Evolutionary conservation across 2,888 invertebrate species (phyloP), one percentile per base, ranked within the genome.

Genomic region (Iphiclides podalirius): DNA sequence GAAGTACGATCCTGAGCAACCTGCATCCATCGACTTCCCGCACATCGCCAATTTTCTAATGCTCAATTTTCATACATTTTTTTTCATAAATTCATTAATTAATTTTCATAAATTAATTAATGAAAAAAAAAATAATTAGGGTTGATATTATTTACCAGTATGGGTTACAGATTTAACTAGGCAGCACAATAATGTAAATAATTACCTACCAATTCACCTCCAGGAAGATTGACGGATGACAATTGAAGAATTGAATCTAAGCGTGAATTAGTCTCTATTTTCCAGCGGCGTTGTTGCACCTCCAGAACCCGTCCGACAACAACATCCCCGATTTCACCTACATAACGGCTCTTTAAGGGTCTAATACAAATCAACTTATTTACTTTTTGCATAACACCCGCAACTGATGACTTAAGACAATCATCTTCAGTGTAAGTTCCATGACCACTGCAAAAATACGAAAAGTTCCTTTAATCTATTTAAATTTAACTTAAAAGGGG

Each of bases 141-240:
- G n/a, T n/a, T n/a, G n/a, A n/a, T n/a, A n/a, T n/a, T n/a, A n/a
- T n/a, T n/a, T n/a, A n/a, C n/a, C n/a, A n/a, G n/a, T n/a, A n/a
- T n/a, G n/a, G n/a, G n/a, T n/a, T n/a, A n/a, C n/a, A n/a, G n/a
- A n/a, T n/a, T n/a, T n/a, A n/a, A n/a, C n/a, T n/a, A n/a, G n/a
- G n/a, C n/a, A n/a, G n/a, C n/a, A n/a, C n/a, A n/a, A n/a, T n/a
- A n/a, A n/a, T 13, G 11, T 33, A 31, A 12, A 35, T 9, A 36
- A 42, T 7, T 11, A 35, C 16, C 13, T 9, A 13, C 38, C n/a
- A 36, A 16, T 90, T 99, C 99, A 46, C 96, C 96, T 17, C 98
- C 98, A n/a, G 99, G 99, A 54, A 99, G 90, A 89, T 99, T 98
- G 1, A 99, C 98, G 23, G 98, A 95, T 0, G 98, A 96, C 12